These are phyloP conservation scores for Lontra canadensis DNA, from an alignment of 2,113 vertebrate genomes.

Conservation along the genomic window DNA sequence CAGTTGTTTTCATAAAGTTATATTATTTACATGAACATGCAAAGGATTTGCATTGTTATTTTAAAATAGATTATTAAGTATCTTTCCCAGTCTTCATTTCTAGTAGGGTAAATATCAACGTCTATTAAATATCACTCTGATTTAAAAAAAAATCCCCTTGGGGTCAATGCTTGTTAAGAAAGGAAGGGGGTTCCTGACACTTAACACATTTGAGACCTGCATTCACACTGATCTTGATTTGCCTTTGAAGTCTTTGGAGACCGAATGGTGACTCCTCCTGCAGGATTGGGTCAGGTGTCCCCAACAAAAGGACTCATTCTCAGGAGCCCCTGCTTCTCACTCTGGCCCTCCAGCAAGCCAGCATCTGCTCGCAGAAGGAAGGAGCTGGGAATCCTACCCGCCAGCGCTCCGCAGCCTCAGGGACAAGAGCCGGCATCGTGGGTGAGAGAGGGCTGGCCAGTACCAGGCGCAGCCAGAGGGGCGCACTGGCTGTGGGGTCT, in stretches of 20 bases:
- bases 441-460: neutral
- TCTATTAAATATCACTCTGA: too few relatives aligned
- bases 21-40: neutral
- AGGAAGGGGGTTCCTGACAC: neutral
- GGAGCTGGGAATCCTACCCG: accelerated
- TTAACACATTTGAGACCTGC: neutral
- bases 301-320: neutral
- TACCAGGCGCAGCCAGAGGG: too few relatives aligned
- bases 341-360: neutral
- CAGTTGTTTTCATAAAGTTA: neutral
- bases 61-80: neutral
- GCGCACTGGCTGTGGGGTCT: accelerated
- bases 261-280: neutral
- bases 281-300: neutral
- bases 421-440: accelerated
- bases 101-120: neutral
- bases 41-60: neutral
- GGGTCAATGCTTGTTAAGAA: neutral
- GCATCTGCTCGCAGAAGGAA: neutral
- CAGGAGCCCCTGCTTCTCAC: neutral
- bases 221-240: neutral
- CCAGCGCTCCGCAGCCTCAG: neutral
- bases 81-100: neutral
- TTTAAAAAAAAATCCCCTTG: neutral
- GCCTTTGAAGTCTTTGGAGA: neutral